Conservation (phyloP, 2,888 invertebrate species). For the Lumbricus terrestris region DNA sequence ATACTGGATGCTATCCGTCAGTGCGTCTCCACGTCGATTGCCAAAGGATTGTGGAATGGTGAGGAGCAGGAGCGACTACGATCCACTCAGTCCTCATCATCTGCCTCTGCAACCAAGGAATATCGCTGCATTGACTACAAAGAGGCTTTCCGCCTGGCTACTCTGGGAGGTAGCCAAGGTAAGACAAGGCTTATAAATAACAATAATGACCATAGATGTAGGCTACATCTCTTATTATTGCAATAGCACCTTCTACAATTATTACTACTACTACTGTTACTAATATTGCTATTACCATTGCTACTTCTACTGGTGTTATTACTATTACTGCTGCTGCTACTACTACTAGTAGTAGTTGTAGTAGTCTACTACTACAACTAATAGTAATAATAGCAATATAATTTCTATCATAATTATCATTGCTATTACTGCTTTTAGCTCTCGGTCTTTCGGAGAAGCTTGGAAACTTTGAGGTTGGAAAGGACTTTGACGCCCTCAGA, state of each 20-base stretch:
- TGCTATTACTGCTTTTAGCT: conserved; percentile 66
- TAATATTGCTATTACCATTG: too few species aligned
- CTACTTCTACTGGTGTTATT: too few species aligned
- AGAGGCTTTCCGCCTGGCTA: conserved; percentile 81
- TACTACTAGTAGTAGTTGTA: too few species aligned
- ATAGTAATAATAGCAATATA: not conserved
- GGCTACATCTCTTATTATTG: too few species aligned
- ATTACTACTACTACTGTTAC: too few species aligned
- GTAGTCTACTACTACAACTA: not conserved
- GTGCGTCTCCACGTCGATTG: conserved; percentile 73
- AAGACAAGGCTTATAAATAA: not conserved
- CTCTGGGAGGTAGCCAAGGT: conserved; percentile 82
- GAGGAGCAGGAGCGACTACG: conserved; percentile 25
- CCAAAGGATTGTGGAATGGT: conserved; percentile 47
- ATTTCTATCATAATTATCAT: not conserved
- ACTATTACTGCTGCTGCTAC: too few species aligned
- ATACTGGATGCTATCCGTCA: conserved; percentile 75
- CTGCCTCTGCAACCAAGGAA: conserved; percentile 35
- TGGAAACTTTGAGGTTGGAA: conserved; percentile 78
- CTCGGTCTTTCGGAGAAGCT: conserved; percentile 72
- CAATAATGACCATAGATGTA: not conserved
- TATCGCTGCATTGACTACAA: conserved; percentile 68
- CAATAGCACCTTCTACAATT: too few species aligned
- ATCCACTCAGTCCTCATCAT: not conserved
- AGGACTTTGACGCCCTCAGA: conserved; percentile 82